Evolutionary conservation across 1,140 invertebrate species (phyloP).

Genomic region (Scaptodrosophila lebanonensis): DNA sequence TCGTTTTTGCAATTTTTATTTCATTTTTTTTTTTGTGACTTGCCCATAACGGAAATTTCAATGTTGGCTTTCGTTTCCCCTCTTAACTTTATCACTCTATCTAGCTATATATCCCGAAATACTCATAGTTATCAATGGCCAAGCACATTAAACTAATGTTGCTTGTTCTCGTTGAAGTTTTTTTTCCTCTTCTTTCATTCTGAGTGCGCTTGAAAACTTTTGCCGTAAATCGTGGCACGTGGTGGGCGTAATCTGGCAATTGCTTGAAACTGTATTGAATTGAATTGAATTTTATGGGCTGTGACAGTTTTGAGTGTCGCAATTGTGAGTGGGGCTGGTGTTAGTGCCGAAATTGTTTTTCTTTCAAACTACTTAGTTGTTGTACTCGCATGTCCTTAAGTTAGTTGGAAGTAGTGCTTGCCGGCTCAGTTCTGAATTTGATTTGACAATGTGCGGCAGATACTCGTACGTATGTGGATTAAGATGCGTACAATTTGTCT

Average conservation of each 20-base stretch:
- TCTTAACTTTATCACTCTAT: slow-evolving; percentile 56
- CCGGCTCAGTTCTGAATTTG: no score
- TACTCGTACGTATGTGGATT: no score
- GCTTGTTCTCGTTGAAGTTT: slow-evolving; percentile 69
- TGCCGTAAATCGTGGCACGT: slow-evolving; percentile 71
- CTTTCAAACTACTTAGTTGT: no score
- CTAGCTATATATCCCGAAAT: slow-evolving; percentile 45
- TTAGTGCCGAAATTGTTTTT: no score
- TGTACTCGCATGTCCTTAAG: no score
- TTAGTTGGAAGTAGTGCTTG: no score
- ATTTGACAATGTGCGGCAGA: no score
- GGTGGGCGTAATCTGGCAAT: slow-evolving; percentile 42
- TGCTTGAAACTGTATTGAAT: slow-evolving; percentile 43
- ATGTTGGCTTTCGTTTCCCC: slow-evolving; percentile 73
- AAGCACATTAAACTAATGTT: slow-evolving; percentile 68
- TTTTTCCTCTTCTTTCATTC: no score
- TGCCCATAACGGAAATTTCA: slow-evolving; percentile 68
- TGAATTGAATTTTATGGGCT: slow-evolving; percentile 69
- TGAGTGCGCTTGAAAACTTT: slow-evolving; percentile 68
- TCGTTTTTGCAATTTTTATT: slow-evolving; percentile 8
- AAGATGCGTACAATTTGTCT: no score
- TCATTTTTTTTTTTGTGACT: slow-evolving; percentile 27
- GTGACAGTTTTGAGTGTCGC: slow-evolving; percentile 56
- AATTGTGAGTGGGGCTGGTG: slow-evolving; percentile 18
- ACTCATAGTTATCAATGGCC: slow-evolving; percentile 64